A percentile compares a stretch with the other conserved stretches of the same genome.
Evolutionary conservation across 1,140 invertebrate species (phyloP).

Genomic region (Bicyclus anynana): DNA sequence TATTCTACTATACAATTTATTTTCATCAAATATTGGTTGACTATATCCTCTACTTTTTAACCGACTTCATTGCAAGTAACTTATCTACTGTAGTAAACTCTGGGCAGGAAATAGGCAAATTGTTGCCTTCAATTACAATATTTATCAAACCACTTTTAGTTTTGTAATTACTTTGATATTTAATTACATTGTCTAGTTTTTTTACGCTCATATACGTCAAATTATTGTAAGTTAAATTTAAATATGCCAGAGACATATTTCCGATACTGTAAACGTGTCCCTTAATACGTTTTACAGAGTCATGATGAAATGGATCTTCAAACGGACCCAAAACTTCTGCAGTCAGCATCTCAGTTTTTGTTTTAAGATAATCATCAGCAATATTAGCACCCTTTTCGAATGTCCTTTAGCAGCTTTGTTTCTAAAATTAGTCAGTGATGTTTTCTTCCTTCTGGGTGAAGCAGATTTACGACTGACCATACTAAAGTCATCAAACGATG

Average conservation of each 20-base stretch:
- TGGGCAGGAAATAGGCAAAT: conserved; percentile 30
- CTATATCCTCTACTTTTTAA: neutral
- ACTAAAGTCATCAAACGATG: conserved; percentile 27
- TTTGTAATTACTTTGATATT: conserved; percentile 34
- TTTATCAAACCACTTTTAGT: conserved; percentile 32
- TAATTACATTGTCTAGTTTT: conserved; percentile 28
- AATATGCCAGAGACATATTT: conserved; percentile 39
- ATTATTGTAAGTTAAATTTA: conserved; percentile 50
- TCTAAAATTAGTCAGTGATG: conserved; percentile 22
- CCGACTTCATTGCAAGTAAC: conserved; percentile 14
- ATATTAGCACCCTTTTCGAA: conserved; percentile 12
- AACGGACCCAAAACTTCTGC: conserved; percentile 35
- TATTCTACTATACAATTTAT: neutral
- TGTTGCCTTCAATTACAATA: conserved; percentile 43
- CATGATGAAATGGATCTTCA: conserved; percentile 29
- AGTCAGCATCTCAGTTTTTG: conserved; percentile 30
- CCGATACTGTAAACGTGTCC: conserved; percentile 30
- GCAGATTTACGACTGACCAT: conserved; percentile 17
- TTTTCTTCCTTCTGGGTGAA: conserved; percentile 25
- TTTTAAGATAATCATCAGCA: conserved; percentile 20
- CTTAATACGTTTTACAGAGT: conserved; percentile 18
- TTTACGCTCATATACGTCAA: conserved; percentile 32
- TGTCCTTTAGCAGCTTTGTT: conserved; percentile 27
- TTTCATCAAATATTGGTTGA: neutral
- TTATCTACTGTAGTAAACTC: conserved; percentile 32